These are phyloP conservation scores for Otus sunia DNA, from an alignment of 2,113 vertebrate species.

Conservation along the genomic window DNA sequence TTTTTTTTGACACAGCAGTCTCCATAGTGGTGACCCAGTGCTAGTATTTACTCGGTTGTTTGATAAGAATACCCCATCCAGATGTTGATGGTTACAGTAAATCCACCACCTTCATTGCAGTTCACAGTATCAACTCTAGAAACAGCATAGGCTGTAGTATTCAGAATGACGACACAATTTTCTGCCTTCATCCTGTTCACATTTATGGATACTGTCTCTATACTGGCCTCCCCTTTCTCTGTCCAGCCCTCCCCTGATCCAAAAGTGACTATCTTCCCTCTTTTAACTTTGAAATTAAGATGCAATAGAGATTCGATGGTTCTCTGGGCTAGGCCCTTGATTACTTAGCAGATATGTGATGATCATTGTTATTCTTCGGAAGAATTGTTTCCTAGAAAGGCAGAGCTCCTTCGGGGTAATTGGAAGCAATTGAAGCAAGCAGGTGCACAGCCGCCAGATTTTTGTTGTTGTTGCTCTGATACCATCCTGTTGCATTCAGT, in stretches of 20 bases:
- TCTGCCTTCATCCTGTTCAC: background rate
- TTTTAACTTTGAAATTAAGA: background rate
- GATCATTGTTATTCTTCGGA: background rate
- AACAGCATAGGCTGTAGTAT: background rate
- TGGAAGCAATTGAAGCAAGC: background rate
- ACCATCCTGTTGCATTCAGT: background rate
- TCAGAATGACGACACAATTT: background rate
- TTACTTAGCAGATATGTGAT: background rate
- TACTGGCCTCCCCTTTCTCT: background rate
- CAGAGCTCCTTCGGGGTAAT: background rate
- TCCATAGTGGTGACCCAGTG: background rate
- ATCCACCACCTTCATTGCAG: background rate
- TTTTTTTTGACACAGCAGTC: background rate
- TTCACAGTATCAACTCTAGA: background rate
- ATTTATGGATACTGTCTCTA: background rate
- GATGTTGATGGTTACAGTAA: background rate
- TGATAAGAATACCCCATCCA: background rate
- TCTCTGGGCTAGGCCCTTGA: background rate
- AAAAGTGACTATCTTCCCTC: background rate
- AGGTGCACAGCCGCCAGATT: background rate
- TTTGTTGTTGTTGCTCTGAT: background rate
- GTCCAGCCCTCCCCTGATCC: background rate
- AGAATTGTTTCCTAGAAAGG: background rate
- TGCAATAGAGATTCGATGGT: background rate
- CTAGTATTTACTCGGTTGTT: background rate